Base-by-base conservation (phyloP, 2,113 vertebrate genomes). In the Hipposideros armiger region DNA sequence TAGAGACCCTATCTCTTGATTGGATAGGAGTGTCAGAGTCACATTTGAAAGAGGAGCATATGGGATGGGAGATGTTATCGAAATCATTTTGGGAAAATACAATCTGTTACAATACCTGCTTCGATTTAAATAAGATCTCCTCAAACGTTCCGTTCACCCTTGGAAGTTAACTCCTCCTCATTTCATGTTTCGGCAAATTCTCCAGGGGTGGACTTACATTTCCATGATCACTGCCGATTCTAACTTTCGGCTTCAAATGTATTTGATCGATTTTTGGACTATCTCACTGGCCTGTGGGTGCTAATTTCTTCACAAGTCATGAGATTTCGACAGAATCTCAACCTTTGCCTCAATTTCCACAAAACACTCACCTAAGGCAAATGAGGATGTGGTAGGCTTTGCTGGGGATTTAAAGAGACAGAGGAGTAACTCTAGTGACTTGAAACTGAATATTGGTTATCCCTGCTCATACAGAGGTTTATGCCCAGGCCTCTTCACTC, bases 91-190 rank as follows among this genome's bases (percentile, higher is more conserved):
- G 50, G n/a, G 72, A 74, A 94, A 95, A 78, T 47, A 70, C 19
- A 74, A 14, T 87, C 66, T 90, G 82, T 78, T 84, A 36, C n/a
- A 88, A 93, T 87, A 40, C 76, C 56, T 42, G n/a, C 40, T 90
- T 69, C 11, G 24, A 74, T 69, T 87, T 91, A 84, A 54, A 62
- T 32, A 72, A 90, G 76, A n/a, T 87, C 0, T 0, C 50, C 20
- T 69, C 36, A 20, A 58, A 58, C 19, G 30, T 40, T 60, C 72
- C 90, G 7, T 7, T 62, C 32, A 50, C 47, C 62, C 78, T 69
- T 64, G 36, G 60, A 69, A 84, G 42, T 80, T 42, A 72, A 54
- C 54, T 26, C 77, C 66, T 94, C 32, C 30, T 16, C 42, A 19
- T 42, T 84, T 87, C 86, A 36, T 32, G 54, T 54, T 80, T 92